These are phyloP conservation scores for Danio rerio DNA, from an alignment of 2,113 vertebrate genomes.

Conservation along the genomic window GRCz12tu NC_133195.1:23531501-23532000, in stretches of 20 bases:
- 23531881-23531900: conserved; percentile 43
- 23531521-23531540: not conserved
- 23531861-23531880: conserved; percentile 46
- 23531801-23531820: conserved; percentile 38
- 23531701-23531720: conserved; percentile 42
- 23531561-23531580: conserved; percentile 29
- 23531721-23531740: conserved; percentile 36
- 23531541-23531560: not conserved
- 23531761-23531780: not conserved
- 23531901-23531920: conserved; percentile 42
- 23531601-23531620: conserved; percentile 41
- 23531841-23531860: conserved; percentile 15
- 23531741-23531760: conserved; percentile 38
- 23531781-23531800: conserved; percentile 39
- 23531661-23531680: conserved; percentile 51
- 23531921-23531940: conserved; percentile 60
- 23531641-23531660: conserved; percentile 49
- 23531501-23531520: not conserved
- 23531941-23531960: conserved; percentile 36
- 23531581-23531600: conserved; percentile 15
- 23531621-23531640: conserved; percentile 54
- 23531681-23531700: conserved; percentile 51
- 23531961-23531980: conserved; percentile 47
- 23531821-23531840: conserved; percentile 14
- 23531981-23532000: conserved; percentile 54